Percentiles rank a stretch among this genome's conserved stretches.
phyloP scores from a whole-genome alignment of 2,888 invertebrate species.

The Ophion obscuratus region DNA sequence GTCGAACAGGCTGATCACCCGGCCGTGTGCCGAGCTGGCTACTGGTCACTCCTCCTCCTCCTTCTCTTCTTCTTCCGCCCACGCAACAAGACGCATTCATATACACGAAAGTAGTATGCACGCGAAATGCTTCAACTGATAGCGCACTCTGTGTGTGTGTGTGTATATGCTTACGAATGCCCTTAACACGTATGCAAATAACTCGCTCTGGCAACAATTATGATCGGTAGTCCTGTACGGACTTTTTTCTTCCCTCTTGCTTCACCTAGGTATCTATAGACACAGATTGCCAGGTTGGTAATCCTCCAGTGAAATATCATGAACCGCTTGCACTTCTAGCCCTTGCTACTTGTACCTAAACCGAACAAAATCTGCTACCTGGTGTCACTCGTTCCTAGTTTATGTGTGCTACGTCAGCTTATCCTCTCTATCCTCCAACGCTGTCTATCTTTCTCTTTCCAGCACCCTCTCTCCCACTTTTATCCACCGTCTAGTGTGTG shows the following conservation, averaged over 20 bases:
- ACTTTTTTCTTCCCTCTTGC: constrained; percentile 31
- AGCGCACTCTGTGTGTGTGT: background rate
- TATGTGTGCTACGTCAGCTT: constrained; percentile 13
- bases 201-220: constrained; percentile 51
- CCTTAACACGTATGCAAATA: constrained; percentile 51
- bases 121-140: constrained; percentile 27
- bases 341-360: constrained; percentile 39
- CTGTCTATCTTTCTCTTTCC: background rate
- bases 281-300: constrained; percentile 26
- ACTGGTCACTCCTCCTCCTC: constrained; percentile 75
- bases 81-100: constrained; percentile 74
- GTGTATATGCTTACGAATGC: constrained; percentile 18
- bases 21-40: constrained; percentile 79
- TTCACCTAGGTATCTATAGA: background rate
- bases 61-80: constrained; percentile 68
- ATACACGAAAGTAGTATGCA: constrained; percentile 45
- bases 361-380: constrained; percentile 55
- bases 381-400: constrained; percentile 53
- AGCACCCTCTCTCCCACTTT: background rate
- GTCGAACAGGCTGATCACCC: constrained; percentile 82
- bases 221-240: constrained; percentile 46
- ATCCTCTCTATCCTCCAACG: background rate
- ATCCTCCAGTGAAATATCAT: constrained; percentile 38
- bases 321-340: constrained; percentile 22
- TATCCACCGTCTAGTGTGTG: too few relatives aligned